Base-by-base conservation (phyloP, 2,888 invertebrate genomes). In the Drosophila eohydei region DNA sequence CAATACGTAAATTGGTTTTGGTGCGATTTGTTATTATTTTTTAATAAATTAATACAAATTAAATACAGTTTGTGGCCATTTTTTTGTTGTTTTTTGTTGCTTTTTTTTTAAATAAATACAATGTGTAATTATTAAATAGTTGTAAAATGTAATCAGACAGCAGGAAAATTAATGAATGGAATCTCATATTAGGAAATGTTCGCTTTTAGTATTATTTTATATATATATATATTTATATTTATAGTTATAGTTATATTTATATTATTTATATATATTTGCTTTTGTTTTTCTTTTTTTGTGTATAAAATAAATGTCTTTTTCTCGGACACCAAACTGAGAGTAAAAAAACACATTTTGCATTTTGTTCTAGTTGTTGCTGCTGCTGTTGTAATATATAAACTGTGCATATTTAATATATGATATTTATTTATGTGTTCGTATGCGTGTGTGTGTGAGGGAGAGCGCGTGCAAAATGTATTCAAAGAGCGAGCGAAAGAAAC, bases 41-140 rank as follows among this genome's bases (percentile, higher is more conserved):
- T 56, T 34, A 80, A 84, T 84, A 84, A 82, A 84, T 87, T 84
- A 84, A 88, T 84, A 84, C 83, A 85, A 88, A 76, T 87, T 85
- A 85, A 84, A 84, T 84, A 84, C 88, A 81, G 61, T 78, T 83
- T 84, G 85, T 85, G 87, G 87, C 82, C 84, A 69, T 81, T 41
- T 38, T 46, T 28, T 55, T 32, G 32, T 21, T 55, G 14, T 26
- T 55, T 43, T 52, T 8, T 30, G n/a, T 34, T 50, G 34, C 14
- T n/a, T 36, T 32, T 12, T 43, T 44, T 71, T 63, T 69, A 64
- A 79, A 74, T 74, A 78, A 83, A 81, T 83, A 83, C 84, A 87
- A 67, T 60, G 44, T 34, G 62, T 72, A 66, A 64, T 66, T 74
- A 70, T 64, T 56, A 68, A 65, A 72, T 67, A 80, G 44, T 76